Conservation (phyloP, 2,888 invertebrate genomes). For the Callosobruchus maculatus region DNA sequence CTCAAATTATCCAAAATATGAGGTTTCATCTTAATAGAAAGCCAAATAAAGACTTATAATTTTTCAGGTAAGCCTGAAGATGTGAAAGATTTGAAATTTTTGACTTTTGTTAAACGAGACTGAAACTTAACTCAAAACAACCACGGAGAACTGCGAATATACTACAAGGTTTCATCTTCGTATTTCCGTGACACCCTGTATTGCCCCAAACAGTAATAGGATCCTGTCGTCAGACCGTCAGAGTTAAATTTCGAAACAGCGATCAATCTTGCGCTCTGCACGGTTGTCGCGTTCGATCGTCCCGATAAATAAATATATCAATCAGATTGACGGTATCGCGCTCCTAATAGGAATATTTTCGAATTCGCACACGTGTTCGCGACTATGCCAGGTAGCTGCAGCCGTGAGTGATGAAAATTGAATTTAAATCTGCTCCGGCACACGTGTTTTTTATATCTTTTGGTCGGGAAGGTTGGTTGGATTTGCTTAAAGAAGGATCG, state of each 20-base stretch:
- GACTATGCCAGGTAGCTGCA: neutral
- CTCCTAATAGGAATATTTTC: neutral
- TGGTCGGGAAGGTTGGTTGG: no score
- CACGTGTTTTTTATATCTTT: no score
- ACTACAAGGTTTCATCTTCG: no score
- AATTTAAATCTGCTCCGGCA: neutral
- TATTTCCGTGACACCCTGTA: neutral
- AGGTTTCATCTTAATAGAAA: no score
- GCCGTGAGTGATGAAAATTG: neutral
- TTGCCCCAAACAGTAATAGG: neutral
- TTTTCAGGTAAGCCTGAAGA: no score
- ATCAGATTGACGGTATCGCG: neutral
- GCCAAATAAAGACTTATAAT: no score
- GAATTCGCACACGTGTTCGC: neutral
- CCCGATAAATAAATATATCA: neutral
- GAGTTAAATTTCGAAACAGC: neutral
- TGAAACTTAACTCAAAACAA: no score
- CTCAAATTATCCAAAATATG: no score
- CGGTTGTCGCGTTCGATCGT: neutral
- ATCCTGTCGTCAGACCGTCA: neutral
- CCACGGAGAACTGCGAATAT: no score
- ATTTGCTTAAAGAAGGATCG: no score
- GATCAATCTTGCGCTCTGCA: neutral
- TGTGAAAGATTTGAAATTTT: no score
- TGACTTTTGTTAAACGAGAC: no score